Conservation (phyloP, 1,140 invertebrate species). For the Diabrotica virgifera region DNA sequence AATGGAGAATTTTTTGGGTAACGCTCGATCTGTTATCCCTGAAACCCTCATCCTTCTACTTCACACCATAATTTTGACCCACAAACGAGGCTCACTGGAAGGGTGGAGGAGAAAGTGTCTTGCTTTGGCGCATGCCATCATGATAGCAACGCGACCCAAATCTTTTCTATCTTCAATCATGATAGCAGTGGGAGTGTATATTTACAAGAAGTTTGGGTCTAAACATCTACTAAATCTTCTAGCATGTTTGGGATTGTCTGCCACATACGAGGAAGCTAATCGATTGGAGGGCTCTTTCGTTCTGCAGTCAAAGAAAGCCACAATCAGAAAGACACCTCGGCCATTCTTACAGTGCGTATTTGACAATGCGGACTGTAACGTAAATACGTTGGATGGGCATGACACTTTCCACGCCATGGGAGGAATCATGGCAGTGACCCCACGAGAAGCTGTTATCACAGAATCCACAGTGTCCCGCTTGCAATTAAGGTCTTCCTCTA, state of each 20-base stretch:
- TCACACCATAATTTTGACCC: not conserved
- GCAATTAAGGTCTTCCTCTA: no score
- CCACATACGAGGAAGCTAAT: not conserved
- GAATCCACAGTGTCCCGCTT: no score
- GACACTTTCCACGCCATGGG: no score
- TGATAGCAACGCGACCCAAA: not conserved
- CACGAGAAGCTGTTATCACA: no score
- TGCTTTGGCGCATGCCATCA: not conserved
- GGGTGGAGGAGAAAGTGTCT: not conserved
- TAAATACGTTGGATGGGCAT: no score
- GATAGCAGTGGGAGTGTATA: not conserved
- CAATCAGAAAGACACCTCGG: no score
- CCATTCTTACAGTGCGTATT: no score
- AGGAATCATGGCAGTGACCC: no score
- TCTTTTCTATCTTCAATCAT: not conserved
- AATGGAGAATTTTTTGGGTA: not conserved
- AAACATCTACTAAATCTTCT: slow-evolving; percentile 1
- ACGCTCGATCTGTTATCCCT: not conserved
- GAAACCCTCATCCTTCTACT: not conserved
- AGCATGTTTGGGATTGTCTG: not conserved
- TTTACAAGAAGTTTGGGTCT: slow-evolving; percentile 1
- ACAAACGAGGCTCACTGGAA: not conserved
- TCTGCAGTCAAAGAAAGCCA: no score
- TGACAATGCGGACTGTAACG: no score
- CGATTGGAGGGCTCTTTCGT: no score